Conservation (phyloP, 2,113 vertebrate genomes). For the Dissostichus mawsoni region DNA sequence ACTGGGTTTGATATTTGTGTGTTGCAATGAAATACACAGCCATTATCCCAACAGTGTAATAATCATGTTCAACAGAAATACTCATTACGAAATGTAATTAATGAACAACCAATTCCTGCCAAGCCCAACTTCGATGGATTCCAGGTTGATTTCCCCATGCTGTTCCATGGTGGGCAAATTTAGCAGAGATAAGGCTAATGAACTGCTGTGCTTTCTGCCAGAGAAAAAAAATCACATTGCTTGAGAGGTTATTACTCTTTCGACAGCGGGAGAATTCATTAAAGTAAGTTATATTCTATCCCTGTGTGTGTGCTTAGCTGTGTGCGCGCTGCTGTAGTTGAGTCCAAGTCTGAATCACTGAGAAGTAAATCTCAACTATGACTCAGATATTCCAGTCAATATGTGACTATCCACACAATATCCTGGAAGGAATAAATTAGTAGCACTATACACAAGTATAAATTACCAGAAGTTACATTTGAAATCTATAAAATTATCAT, state of each 20-base stretch:
- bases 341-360: slow-evolving; percentile 3
- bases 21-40: slow-evolving; percentile 73
- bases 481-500: neutral
- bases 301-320: slow-evolving; percentile 12
- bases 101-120: slow-evolving; percentile 77
- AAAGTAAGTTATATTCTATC: slow-evolving; percentile 32
- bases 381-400: slow-evolving; percentile 2
- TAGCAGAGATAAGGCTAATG: slow-evolving; percentile 72
- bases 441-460: neutral
- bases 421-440: neutral
- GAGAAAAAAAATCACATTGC: slow-evolving; percentile 39
- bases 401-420: neutral
- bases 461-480: neutral
- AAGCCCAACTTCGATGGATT: slow-evolving; percentile 65
- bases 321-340: neutral
- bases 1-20: slow-evolving; percentile 47
- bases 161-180: slow-evolving; percentile 71
- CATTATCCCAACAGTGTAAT: slow-evolving; percentile 74
- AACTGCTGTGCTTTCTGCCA: slow-evolving; percentile 53
- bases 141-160: slow-evolving; percentile 69
- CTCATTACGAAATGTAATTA: slow-evolving; percentile 80
- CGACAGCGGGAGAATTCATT: slow-evolving; percentile 15
- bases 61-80: slow-evolving; percentile 77
- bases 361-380: neutral
- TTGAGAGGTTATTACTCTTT: slow-evolving; percentile 45